Percentiles rank a stretch among this genome's conserved stretches.
Evolutionary conservation across 1,140 invertebrate species (phyloP).

Genomic region (Drosophila serrata): DNA sequence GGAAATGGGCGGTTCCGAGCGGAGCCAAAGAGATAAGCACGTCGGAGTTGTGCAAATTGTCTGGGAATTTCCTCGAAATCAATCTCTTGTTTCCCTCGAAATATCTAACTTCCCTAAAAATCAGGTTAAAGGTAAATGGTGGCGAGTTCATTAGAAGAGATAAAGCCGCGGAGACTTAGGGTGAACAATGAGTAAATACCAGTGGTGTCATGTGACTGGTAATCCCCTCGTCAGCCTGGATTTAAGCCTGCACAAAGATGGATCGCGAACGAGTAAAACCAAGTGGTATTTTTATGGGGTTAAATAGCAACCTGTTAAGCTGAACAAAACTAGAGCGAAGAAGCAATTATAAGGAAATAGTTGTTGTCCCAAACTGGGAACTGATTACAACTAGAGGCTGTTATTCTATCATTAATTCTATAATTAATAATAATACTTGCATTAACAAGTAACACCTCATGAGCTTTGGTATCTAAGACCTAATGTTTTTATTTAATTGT

Average conservation of each 20-base stretch:
- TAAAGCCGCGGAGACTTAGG: conserved; percentile 6
- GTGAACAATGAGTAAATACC: conserved; percentile 1
- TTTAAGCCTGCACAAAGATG: conserved; percentile 16
- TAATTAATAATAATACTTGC: not conserved
- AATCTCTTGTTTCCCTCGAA: conserved; percentile 30
- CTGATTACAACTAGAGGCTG: too few species aligned
- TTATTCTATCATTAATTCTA: not conserved
- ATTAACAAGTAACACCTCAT: not conserved
- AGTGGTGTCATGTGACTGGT: conserved; percentile 21
- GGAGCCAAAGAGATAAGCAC: conserved; percentile 45
- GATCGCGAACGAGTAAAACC: not conserved
- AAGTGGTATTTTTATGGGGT: not conserved
- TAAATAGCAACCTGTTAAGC: conserved; percentile 1
- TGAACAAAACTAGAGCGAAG: not conserved
- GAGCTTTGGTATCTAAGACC: not conserved
- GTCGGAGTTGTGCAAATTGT: conserved; percentile 32
- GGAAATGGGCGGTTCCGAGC: conserved; percentile 51
- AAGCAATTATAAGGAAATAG: not conserved
- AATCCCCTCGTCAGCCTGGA: conserved; percentile 19
- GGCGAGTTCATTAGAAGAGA: conserved; percentile 33
- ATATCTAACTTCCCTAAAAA: conserved; percentile 22
- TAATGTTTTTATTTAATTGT: not conserved
- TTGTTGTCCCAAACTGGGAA: not conserved
- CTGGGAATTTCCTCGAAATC: conserved; percentile 62
- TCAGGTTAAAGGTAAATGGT: conserved; percentile 18